Percentiles rank a stretch among this genome's conserved stretches.
phyloP scores from a whole-genome alignment of 2,888 invertebrate genomes.

The Zaprionus lineosus region DNA sequence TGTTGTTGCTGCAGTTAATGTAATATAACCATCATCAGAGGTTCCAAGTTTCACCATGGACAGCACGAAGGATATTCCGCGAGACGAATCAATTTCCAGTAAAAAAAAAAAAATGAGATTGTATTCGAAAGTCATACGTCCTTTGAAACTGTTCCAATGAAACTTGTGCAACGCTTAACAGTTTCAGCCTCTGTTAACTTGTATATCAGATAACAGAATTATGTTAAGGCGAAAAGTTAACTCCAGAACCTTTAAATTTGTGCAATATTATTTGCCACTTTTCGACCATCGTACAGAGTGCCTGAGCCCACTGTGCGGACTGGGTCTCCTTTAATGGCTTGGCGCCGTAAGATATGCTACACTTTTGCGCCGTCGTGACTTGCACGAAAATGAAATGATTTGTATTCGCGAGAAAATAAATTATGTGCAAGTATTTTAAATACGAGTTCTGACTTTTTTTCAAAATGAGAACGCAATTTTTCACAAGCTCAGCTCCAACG shows the following conservation, averaged over 20 bases:
- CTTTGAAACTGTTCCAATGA: too few relatives aligned
- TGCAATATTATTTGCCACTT: too few relatives aligned
- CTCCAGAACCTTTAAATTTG: too few relatives aligned
- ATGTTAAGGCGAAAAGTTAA: too few relatives aligned
- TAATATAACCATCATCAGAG: slow-evolving; percentile 74
- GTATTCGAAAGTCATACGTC: too few relatives aligned
- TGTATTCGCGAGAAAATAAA: slow-evolving; percentile 75
- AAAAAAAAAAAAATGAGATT: not conserved
- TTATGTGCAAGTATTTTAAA: slow-evolving; percentile 79
- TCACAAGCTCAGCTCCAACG: slow-evolving; percentile 36
- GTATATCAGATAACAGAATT: too few relatives aligned
- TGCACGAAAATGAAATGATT: slow-evolving; percentile 78
- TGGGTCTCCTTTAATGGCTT: slow-evolving; percentile 55
- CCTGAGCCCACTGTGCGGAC: not conserved
- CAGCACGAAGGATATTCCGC: not conserved
- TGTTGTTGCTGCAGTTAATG: slow-evolving; percentile 72
- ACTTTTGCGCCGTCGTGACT: slow-evolving; percentile 64
- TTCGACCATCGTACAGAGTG: too few relatives aligned
- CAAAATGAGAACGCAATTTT: slow-evolving; percentile 72
- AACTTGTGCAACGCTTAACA: too few relatives aligned
- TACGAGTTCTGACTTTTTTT: slow-evolving; percentile 58
- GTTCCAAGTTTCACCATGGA: slow-evolving; percentile 3
- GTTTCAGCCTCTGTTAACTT: too few relatives aligned
- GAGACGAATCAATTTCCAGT: not conserved
- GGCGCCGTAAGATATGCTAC: slow-evolving; percentile 69